Evolutionary conservation across 1,140 invertebrate species (phyloP).

Genomic region (Orius insidiosus): DNA sequence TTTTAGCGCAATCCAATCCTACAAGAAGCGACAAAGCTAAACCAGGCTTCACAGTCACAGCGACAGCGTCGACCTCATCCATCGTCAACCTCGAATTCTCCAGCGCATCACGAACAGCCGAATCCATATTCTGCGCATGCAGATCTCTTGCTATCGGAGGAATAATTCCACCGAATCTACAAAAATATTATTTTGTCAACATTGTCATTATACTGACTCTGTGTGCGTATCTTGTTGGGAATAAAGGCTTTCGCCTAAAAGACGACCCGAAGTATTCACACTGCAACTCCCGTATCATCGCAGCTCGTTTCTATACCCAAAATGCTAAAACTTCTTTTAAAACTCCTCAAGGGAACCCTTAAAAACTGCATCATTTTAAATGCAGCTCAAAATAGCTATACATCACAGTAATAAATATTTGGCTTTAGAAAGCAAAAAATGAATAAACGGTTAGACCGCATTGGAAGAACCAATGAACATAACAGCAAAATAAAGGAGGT

Average conservation of each 20-base stretch:
- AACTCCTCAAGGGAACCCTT: too few species aligned
- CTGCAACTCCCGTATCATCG: conserved; percentile 87
- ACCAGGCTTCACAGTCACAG: conserved; percentile 77
- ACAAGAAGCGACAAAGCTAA: conserved; percentile 59
- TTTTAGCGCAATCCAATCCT: conserved; percentile 69
- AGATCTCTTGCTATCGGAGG: conserved; percentile 66
- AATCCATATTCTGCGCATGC: conserved; percentile 62
- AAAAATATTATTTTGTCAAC: too few species aligned
- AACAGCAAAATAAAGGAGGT: too few species aligned
- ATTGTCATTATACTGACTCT: conserved; percentile 33
- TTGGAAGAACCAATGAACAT: too few species aligned
- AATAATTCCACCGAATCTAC: conserved; percentile 78
- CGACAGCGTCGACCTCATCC: conserved; percentile 74
- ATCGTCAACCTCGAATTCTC: conserved; percentile 40
- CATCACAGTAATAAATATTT: too few species aligned
- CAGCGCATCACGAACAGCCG: conserved; percentile 52
- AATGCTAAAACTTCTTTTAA: conserved; percentile 7
- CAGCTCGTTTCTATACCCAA: conserved; percentile 97
- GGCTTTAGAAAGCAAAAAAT: too few species aligned
- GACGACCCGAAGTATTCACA: conserved; percentile 53
- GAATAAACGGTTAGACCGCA: too few species aligned
- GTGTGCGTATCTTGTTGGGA: conserved; percentile 62
- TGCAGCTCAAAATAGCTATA: too few species aligned
- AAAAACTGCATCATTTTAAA: too few species aligned
- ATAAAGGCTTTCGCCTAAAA: conserved; percentile 60